phyloP scores from a whole-genome alignment of 2,888 invertebrate genomes.

The Hanleya hanleyi region DNA sequence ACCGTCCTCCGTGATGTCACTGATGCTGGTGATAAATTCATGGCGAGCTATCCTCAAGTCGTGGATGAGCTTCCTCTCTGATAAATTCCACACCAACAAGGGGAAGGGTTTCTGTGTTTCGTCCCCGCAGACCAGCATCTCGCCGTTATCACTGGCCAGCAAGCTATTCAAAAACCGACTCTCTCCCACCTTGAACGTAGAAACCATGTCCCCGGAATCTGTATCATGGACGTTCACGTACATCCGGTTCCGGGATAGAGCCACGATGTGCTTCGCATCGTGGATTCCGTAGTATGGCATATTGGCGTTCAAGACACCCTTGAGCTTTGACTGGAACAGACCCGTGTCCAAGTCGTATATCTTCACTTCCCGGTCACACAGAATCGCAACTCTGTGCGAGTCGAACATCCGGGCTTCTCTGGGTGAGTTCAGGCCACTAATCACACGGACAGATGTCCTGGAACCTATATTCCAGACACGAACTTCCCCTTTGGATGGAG shows the following conservation, averaged over 20 bases:
- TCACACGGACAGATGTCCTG: constrained; percentile 79
- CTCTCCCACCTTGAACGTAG: constrained; percentile 90
- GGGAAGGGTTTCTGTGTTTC: constrained; percentile 95
- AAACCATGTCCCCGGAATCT: constrained; percentile 85
- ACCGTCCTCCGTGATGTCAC: constrained; percentile 90
- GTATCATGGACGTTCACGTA: constrained; percentile 91
- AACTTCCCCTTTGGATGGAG: constrained; percentile 84
- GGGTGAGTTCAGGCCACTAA: constrained; percentile 85
- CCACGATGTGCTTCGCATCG: constrained; percentile 85
- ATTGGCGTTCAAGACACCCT: constrained; percentile 91
- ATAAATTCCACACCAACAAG: constrained; percentile 89
- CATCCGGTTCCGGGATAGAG: constrained; percentile 89
- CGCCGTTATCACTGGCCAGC: constrained; percentile 90
- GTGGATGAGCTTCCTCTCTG: constrained; percentile 87
- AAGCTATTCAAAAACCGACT: constrained; percentile 91
- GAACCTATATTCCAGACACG: constrained; percentile 86
- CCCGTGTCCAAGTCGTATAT: constrained; percentile 88
- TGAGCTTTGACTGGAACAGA: constrained; percentile 81
- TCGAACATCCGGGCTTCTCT: constrained; percentile 86
- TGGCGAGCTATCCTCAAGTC: constrained; percentile 92
- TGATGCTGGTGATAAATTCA: constrained; percentile 87
- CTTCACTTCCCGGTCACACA: constrained; percentile 86
- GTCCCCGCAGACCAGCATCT: constrained; percentile 90
- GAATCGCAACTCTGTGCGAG: constrained; percentile 81
- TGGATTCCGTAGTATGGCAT: constrained; percentile 93